Evolutionary conservation across 2,888 invertebrate genomes (phyloP).

Genomic region (Lasioglossum leucozonium): DNA sequence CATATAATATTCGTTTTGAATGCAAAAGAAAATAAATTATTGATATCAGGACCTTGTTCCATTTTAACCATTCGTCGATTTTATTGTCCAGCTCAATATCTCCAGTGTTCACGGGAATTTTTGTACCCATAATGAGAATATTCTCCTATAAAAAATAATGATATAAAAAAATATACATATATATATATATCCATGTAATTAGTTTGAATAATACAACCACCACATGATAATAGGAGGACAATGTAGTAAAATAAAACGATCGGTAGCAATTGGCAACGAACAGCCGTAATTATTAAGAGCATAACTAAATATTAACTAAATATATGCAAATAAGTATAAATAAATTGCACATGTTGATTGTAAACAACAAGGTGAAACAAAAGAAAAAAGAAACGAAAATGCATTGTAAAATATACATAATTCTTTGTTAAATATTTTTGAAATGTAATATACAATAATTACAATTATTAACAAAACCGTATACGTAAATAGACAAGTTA

Average conservation of each 20-base stretch:
- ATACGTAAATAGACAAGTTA: background rate
- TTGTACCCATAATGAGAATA: conserved; percentile 48
- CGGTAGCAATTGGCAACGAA: background rate
- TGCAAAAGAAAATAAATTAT: background rate
- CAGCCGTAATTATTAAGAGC: background rate
- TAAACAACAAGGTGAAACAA: background rate
- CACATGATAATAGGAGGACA: background rate
- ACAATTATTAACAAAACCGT: background rate
- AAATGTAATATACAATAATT: background rate
- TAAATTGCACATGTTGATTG: too few species aligned
- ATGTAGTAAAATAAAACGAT: background rate
- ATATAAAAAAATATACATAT: background rate
- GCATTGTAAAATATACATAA: background rate
- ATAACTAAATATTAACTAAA: background rate
- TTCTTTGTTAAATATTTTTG: background rate
- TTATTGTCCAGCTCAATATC: conserved; percentile 87
- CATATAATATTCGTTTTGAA: conserved; percentile 4
- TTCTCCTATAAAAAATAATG: background rate
- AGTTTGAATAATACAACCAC: background rate
- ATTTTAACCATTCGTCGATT: conserved; percentile 90
- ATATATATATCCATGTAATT: too few species aligned
- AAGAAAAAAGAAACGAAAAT: background rate
- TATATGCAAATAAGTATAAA: too few species aligned
- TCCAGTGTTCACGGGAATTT: conserved; percentile 83
- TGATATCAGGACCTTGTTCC: conserved; percentile 88